Base-by-base conservation (phyloP, 1,140 invertebrate species). In the Sycophaga agraensis region DNA sequence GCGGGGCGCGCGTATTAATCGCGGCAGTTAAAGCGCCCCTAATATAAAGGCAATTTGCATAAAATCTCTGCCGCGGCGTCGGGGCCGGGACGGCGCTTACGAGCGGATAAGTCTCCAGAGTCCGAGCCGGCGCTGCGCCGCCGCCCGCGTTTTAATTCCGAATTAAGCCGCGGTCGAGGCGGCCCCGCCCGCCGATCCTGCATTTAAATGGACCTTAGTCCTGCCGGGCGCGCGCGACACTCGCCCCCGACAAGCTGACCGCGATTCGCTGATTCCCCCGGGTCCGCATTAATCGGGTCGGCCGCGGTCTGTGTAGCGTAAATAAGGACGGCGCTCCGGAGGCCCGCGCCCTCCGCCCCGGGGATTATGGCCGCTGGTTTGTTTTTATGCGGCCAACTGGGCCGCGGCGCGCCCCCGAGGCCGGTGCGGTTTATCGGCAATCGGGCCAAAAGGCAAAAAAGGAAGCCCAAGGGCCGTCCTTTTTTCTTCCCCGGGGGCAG, bases 31-130 rank as follows among this genome's bases (percentile, higher is more conserved):
- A 61, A 34, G 49, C 22, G 24, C 19, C 37, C 14, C 50, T 49
- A 39, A 55, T 55, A 62, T 62, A 62, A 40, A 56, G 51, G 9
- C 24, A 56, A 63, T 63, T 63, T 56, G 46, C 60, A 63, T 56
- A 56, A 43, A 61, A 55, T 61, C 51, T 51, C 48, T 26, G 4
- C 5, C n/a, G n/a, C n/a, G 17, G 9, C 22, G n/a, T 26, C 3
- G 0, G 19, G 43, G 24, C 28, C 22, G 40, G 53, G 45, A 56
- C 26, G 54, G 28, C 21, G 46, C 56, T 59, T 59, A 59, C 46
- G 34, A 59, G 46, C 48, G 48, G 37, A 42, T 60, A 60, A 60
- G 49, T 53, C 49, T 59, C 35, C 9, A 1, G 56, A 59, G 56
- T 56, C 40, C 42, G 11, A 8, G 21, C 21, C 2, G 43, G 12